Base-by-base conservation (phyloP, 1,140 invertebrate genomes). In the Drosophila punjabiensis region DNA sequence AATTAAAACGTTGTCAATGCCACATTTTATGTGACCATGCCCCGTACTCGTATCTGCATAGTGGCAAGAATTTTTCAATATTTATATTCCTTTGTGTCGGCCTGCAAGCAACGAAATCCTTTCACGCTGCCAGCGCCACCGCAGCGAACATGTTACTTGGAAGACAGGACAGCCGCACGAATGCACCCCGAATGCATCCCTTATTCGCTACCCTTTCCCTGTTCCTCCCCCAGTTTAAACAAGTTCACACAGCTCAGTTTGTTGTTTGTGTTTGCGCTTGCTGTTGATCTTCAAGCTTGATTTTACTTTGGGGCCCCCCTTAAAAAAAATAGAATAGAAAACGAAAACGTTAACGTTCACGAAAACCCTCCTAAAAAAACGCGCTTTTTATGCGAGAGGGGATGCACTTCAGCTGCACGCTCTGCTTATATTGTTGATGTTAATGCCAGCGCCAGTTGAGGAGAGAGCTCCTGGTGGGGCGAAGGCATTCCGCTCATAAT, bases 1-100 rank as follows among this genome's bases (percentile, higher is more conserved):
- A 87, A 87, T 87, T 87, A 87, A 87, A 87, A 88, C 66, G 77
- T 88, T 87, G 83, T 87, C 83, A 74, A 77, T 87, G 84, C 67
- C 50, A 48, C 59, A 69, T 66, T 74, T 76, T 78, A 66, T 71
- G 53, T 59, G 53, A 56, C 53, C 67, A 32, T 43, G 48, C 45
- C 33, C 30, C 28, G 59, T 11, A 16, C 66, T 50, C 63, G 16
- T 24, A 37, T 68, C 48, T 55, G 37, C 68, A 69, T 30, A 55
- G 64, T 41, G 63, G 48, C 64, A 37, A 47, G 48, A 32, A 48
- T 79, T 70, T 56, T 55, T 43, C 41, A 67, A 41, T 81, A 85
- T 77, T 84, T 70, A 59, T 70, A 62, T 61, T 60, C 30, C 35
- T 52, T 60, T 60, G 70, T 61, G 43, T 14, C 37, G 37, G 45